phyloP scores from a whole-genome alignment of 2,113 vertebrate species.

The Eurypyga helias region DNA sequence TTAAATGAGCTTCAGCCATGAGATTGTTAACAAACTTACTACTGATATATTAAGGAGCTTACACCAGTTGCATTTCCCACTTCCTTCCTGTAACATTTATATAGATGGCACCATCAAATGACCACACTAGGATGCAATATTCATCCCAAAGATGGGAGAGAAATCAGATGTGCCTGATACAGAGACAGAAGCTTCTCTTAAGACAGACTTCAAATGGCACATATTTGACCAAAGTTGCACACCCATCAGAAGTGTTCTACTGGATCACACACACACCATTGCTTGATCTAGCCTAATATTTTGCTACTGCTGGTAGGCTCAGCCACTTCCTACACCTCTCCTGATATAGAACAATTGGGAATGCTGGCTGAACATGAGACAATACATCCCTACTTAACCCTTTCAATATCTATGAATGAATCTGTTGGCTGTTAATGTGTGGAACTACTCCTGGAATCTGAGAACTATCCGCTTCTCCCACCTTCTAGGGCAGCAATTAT shows the following conservation, averaged over 20 bases:
- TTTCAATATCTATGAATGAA: not conserved
- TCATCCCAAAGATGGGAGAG: not conserved
- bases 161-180: not conserved
- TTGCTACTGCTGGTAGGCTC: not conserved
- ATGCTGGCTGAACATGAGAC: not conserved
- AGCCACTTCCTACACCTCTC: not conserved
- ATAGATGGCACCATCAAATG: not conserved
- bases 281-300: not conserved
- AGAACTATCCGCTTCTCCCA: not conserved
- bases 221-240: not conserved
- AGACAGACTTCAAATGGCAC: not conserved
- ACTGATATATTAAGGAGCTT: not conserved
- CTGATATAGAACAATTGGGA: not conserved
- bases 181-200: not conserved
- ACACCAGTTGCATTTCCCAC: not conserved
- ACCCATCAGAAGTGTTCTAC: not conserved
- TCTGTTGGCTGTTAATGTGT: too few relatives aligned
- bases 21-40: not conserved
- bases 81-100: not conserved
- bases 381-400: not conserved
- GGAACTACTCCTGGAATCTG: not conserved
- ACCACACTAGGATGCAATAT: not conserved
- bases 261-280: not conserved
- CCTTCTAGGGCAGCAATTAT: not conserved
- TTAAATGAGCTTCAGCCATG: not conserved